phyloP scores from a whole-genome alignment of 1,140 invertebrate species.

The Drosophila neocordata region DNA sequence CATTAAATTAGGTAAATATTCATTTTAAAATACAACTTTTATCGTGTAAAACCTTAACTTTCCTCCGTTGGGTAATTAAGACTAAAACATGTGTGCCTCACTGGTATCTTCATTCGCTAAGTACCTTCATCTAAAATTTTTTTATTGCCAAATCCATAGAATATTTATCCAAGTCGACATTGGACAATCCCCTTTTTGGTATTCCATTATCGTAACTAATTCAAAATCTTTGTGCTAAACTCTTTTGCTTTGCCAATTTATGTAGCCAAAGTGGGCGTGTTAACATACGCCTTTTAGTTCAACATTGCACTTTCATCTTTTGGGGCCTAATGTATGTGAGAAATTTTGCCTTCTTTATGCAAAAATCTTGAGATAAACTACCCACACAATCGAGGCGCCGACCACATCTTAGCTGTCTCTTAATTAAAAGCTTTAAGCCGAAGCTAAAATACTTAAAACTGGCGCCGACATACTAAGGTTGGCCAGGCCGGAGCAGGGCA shows the following conservation, averaged over 20 bases:
- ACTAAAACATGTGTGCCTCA: no score
- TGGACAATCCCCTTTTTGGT: not conserved
- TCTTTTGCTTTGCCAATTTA: not conserved
- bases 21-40: no score
- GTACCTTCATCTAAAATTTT: no score
- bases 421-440: constrained; percentile 47
- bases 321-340: constrained; percentile 49
- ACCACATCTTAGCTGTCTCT: constrained; percentile 17
- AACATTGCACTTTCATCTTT: constrained; percentile 31
- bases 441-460: constrained; percentile 27
- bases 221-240: not conserved
- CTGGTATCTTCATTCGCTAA: no score
- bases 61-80: no score
- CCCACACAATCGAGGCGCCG: constrained; percentile 7
- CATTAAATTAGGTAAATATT: no score
- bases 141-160: not conserved
- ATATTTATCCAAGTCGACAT: not conserved
- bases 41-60: no score
- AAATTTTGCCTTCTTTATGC: constrained; percentile 43
- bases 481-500: constrained; percentile 11
- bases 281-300: constrained; percentile 5
- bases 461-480: constrained; percentile 24
- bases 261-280: constrained; percentile 24
- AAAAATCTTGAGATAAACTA: constrained; percentile 19
- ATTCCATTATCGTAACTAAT: not conserved